Base-by-base conservation (phyloP, 1,140 invertebrate genomes). In the Anastrepha obliqua region DNA sequence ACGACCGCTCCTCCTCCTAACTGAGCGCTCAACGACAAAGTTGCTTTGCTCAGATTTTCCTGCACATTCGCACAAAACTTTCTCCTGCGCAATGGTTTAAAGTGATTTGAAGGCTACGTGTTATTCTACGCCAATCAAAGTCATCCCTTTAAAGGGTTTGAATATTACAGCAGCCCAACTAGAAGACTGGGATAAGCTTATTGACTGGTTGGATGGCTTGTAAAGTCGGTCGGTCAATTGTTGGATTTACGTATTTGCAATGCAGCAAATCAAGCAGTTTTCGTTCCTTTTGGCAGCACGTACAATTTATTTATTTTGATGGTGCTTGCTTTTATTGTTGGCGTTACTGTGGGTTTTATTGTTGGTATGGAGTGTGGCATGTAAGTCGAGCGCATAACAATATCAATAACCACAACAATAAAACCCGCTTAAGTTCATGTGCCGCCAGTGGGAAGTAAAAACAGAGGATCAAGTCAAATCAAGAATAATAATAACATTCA, bases 361-460 rank as follows among this genome's bases (percentile, higher is more conserved):
- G 47, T 20, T 3, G 4, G 15, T 74, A 39, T 81, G 44, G 9
- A 47, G 5, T 47, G 7, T 81, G 20, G 9, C 17, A 3, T 47
- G 7, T 58, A 7, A 55, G 74, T 55, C 74, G 74, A 9, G 74
- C 47, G 44, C 47, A 81, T 55, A 81, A 81, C 74, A 81, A 81
- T 81, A 81, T 55, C 74, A 81, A 55, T 81, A 81, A 81, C 74
- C 51, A 81, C 74, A 81, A 81, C 44, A 81, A 81, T 81, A 81
- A 81, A 81, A 55, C 47, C 74, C n/a, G 74, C 74, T 81, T 81
- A 81, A 81, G 51, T 55, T 81, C 47, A 81, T 81, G n/a, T 81
- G 47, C 74, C 74, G 74, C 74, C 47, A 81, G 74, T 47, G 74
- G 74, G 15, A 81, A 55, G 74, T 20, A 81, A 81, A 20, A 47